Base-by-base conservation (phyloP, 2,888 invertebrate species). In the Apodemia hepburni region DNA sequence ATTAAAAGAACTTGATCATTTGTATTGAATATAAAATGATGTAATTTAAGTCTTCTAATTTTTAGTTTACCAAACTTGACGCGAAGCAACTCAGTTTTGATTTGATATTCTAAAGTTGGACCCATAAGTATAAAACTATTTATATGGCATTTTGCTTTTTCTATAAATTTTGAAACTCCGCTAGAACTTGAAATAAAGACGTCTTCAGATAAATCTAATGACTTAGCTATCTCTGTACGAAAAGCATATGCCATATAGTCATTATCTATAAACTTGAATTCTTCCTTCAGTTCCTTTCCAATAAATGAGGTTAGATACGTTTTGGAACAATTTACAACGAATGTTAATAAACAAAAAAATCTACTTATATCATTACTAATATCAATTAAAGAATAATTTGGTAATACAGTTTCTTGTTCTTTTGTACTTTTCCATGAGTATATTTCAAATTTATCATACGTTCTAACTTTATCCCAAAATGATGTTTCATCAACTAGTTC, bases 191-290 rank as follows among this genome's bases (percentile, higher is more conserved):
- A 58, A 58, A 61, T 61, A 61, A 61, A 58, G n/a, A 58, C 45
- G 8, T 61, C 45, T 58, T 61, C 58, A 3, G 61, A 58, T 61
- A 61, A 45, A 58, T 61, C 61, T 15, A 61, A 58, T 4, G 58
- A 29, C 17, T 58, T 58, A 8, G 61, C 61, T 61, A 61, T 61
- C 45, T 61, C 58, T 18, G 58, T 12, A 45, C 61, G 45, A 45
- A 61, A 61, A 17, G 58, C 61, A 27, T 47, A 58, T 15, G 61
- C 61, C 27, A 54, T 15, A 27, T 27, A 54, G 5, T 54, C 54
- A 15, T 27, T 29, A 54, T 54, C 27, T 6, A 54, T 54, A 27
- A 29, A 54, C 15, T 54, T 27, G 15, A 27, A 27, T 29, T 22
- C 27, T 54, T 54, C 27, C 15, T 29, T 54, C 29, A 54, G 29